These are phyloP conservation scores for Imbricaverruca yamaguchii DNA, from an alignment of 2,888 invertebrate genomes.

Conservation along the genomic window DNA sequence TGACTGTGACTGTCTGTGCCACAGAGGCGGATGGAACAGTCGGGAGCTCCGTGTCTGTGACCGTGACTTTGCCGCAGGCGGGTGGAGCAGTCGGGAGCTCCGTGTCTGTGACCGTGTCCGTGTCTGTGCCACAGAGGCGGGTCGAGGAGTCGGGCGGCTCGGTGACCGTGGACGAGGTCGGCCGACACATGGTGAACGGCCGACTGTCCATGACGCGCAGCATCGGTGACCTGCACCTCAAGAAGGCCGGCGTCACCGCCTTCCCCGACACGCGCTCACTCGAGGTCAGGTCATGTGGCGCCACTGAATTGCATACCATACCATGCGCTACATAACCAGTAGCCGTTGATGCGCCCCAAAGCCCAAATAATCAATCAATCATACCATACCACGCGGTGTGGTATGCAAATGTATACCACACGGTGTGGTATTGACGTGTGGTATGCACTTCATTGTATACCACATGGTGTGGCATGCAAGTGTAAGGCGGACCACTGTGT, in stretches of 20 bases:
- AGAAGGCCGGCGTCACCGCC: conserved; percentile 46
- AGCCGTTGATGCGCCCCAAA: too few relatives aligned
- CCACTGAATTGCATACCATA: too few relatives aligned
- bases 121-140: conserved; percentile 36
- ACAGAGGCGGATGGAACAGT: conserved; percentile 3
- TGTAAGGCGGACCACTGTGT: too few relatives aligned
- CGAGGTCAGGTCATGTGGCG: conserved; percentile 36
- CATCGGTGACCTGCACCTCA: conserved; percentile 47
- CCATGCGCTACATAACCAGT: too few relatives aligned
- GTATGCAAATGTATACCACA: too few relatives aligned
- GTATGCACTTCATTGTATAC: too few relatives aligned
- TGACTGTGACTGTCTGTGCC: neutral
- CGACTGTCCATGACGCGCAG: conserved; percentile 48
- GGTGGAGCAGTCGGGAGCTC: neutral
- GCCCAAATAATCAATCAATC: too few relatives aligned
- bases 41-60: conserved; percentile 6
- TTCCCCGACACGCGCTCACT: conserved; percentile 42
- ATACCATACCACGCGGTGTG: too few relatives aligned
- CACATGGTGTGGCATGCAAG: too few relatives aligned
- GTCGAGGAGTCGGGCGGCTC: conserved; percentile 43
- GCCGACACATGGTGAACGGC: conserved; percentile 44
- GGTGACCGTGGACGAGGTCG: conserved; percentile 42
- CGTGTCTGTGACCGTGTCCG: too few relatives aligned
- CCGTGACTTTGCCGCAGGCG: conserved; percentile 1
- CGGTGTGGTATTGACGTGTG: too few relatives aligned